phyloP scores from a whole-genome alignment of 1,140 invertebrate genomes.

The Luehdorfia chinensis region DNA sequence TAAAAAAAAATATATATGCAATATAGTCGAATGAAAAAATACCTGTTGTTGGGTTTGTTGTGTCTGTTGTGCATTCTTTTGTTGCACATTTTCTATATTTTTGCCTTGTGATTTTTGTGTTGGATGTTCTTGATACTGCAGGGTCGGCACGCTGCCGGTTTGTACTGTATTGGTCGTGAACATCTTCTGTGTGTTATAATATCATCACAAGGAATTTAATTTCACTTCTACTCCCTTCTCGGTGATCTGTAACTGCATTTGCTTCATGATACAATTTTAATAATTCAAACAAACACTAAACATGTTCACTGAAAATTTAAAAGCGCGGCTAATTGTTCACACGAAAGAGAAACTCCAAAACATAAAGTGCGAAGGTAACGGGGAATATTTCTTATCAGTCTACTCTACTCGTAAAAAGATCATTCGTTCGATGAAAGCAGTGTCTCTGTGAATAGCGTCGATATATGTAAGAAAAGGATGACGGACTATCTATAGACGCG shows the following conservation, averaged over 20 bases:
- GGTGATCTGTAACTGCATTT: no score
- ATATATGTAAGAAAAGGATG: constrained; percentile 77
- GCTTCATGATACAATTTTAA: no score
- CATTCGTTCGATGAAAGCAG: constrained; percentile 65
- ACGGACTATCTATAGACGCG: constrained; percentile 72
- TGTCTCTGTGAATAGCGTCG: constrained; percentile 66
- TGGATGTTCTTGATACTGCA: constrained; percentile 73
- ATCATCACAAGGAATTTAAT: constrained; percentile 14
- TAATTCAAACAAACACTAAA: constrained; percentile 6
- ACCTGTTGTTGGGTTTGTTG: constrained; percentile 67
- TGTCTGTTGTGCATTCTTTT: constrained; percentile 65
- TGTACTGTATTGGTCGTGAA: constrained; percentile 74
- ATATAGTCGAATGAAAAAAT: no score
- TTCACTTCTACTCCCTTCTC: no score
- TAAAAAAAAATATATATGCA: no score
- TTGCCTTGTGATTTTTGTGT: constrained; percentile 72
- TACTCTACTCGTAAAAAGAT: constrained; percentile 70
- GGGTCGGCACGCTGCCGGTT: constrained; percentile 68
- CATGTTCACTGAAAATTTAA: constrained; percentile 33
- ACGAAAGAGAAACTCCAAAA: constrained; percentile 70
- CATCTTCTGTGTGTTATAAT: constrained; percentile 44
- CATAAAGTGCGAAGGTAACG: constrained; percentile 73
- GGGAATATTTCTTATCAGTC: constrained; percentile 74
- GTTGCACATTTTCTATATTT: constrained; percentile 73
- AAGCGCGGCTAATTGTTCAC: constrained; percentile 63